Base-by-base conservation (phyloP, 2,113 vertebrate species). In the Notechis scutatus region DNA sequence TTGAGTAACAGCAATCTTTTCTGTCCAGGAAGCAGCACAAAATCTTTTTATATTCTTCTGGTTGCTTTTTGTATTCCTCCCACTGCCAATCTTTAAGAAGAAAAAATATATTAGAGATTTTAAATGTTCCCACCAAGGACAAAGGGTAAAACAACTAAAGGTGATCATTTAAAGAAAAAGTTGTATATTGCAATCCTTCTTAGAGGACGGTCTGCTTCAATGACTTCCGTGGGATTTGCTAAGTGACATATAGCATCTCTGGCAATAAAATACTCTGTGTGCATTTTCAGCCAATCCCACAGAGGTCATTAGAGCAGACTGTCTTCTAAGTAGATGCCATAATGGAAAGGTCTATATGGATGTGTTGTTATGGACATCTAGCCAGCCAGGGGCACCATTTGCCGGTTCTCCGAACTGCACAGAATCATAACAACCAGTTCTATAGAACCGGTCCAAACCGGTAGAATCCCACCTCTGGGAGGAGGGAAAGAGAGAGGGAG, bases 1-100 rank as follows among this genome's bases (percentile, higher is more conserved):
- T 99, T 95, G 99, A 99, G 94, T 99, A 99, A 97, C 99, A 99
- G 96, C 99, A 99, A 97, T 99, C 99, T 97, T 99, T 99, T 96
- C 99, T 99, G 97, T 99, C 99, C 95, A 99, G 97, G 96, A 99
- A 99, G 97, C 99, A 99, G 90, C 97, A 98, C 95, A 99, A 98
- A 93, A 99, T 99, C 95, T 97, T 98, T 2, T 98, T 97, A 96
- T 99, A 99, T 94, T 99, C 99, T 96, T 99, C 98, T 95, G 98
- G 98, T 96, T 99, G 99, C 94, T 98, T 96, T 97, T 98, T 98
- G 89, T 98, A 97, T 96, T 96, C 98, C 93, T 97, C 97, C 99
- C 99, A 99, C 95, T 98, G 98, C 99, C 99, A 99, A 87, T 99
- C 99, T 99, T 94, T 9, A 55, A 5, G 39, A 45, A 42, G 45